These are phyloP conservation scores for Lordiphosa mommai DNA, from an alignment of 1,140 invertebrate species.

Conservation along the genomic window DNA sequence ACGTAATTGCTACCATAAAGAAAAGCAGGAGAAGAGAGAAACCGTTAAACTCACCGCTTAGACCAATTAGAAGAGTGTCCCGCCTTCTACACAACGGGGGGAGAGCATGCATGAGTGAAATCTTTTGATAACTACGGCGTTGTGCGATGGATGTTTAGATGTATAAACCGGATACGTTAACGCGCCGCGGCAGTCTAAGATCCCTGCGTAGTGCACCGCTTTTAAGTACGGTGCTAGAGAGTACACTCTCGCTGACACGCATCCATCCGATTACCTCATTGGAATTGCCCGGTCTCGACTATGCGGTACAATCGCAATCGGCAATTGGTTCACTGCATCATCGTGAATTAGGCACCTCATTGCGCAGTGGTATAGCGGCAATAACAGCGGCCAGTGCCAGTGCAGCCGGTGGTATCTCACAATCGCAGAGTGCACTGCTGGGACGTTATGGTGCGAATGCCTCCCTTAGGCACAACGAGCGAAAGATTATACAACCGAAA, in stretches of 20 bases:
- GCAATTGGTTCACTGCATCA: slow-evolving; percentile 56
- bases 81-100: too few relatives aligned
- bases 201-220: slow-evolving; percentile 78
- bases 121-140: too few relatives aligned
- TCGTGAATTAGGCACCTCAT: slow-evolving; percentile 67
- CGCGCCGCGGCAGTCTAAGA: slow-evolving; percentile 78
- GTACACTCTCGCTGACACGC: slow-evolving; percentile 75
- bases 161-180: slow-evolving; percentile 76
- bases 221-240: slow-evolving; percentile 75
- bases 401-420: slow-evolving; percentile 57
- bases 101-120: too few relatives aligned
- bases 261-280: slow-evolving; percentile 79
- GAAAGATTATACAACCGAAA: slow-evolving; percentile 74
- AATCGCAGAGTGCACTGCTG: slow-evolving; percentile 59
- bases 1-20: slow-evolving; percentile 62
- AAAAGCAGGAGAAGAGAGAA: neutral
- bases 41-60: slow-evolving; percentile 23
- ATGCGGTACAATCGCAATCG: slow-evolving; percentile 72
- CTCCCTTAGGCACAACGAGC: slow-evolving; percentile 62
- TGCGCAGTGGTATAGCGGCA: slow-evolving; percentile 69
- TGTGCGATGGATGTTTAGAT: slow-evolving; percentile 40
- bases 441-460: slow-evolving; percentile 68
- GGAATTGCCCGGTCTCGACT: slow-evolving; percentile 76
- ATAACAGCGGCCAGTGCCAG: slow-evolving; percentile 61
- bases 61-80: slow-evolving; percentile 15